Evolutionary conservation across 2,113 vertebrate species (phyloP).

Genomic region (Cyphomyrus discorhynchus): DNA sequence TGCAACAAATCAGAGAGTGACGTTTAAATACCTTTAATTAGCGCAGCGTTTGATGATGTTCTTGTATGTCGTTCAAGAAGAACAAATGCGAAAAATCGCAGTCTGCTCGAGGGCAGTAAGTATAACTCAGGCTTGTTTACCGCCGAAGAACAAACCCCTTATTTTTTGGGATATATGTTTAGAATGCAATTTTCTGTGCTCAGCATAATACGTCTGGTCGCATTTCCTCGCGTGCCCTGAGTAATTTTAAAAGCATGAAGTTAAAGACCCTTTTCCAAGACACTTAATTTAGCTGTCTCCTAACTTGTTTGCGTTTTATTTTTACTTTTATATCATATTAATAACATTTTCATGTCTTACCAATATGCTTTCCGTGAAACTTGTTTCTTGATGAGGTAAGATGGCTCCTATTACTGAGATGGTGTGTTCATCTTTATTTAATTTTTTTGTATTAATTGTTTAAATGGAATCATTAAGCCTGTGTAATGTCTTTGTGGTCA

Average conservation of each 20-base stretch:
- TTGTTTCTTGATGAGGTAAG: constrained; percentile 59
- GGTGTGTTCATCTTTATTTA: neutral
- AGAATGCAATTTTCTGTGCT: neutral
- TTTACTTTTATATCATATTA: neutral
- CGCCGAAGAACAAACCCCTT: neutral
- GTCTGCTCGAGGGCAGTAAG: neutral
- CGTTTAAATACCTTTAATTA: neutral
- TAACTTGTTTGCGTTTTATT: neutral
- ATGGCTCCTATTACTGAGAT: neutral
- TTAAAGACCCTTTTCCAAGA: neutral
- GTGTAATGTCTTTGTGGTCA: neutral
- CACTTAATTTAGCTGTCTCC: neutral
- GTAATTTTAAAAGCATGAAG: neutral
- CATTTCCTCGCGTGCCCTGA: neutral
- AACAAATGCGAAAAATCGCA: neutral
- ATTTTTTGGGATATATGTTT: neutral
- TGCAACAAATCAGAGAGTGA: neutral
- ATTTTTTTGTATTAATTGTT: neutral
- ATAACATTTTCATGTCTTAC: constrained; percentile 43
- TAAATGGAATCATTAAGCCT: neutral
- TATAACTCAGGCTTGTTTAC: neutral
- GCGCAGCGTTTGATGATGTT: neutral
- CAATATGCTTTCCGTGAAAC: constrained; percentile 59
- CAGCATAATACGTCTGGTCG: neutral
- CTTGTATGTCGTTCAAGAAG: neutral